Evolutionary conservation across 2,797 vertebrate species (phyloP).

Genomic region (Chanos chanos): DNA sequence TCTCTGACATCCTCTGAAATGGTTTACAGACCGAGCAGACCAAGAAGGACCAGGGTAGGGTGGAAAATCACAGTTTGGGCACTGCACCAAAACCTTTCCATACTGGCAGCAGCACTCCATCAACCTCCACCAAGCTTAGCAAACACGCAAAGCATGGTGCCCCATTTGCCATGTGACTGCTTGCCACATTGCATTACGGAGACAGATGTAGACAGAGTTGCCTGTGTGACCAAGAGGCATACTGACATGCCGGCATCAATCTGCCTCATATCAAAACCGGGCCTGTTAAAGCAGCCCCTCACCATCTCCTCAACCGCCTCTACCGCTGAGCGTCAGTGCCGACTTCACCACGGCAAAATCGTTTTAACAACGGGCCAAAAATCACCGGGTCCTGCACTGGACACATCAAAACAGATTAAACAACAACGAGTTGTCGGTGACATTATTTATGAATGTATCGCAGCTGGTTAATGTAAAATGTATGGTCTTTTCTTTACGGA

Average conservation of each 20-base stretch:
- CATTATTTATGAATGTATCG: no score
- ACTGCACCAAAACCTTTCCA: not conserved
- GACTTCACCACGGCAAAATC: no score
- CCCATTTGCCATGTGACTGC: not conserved
- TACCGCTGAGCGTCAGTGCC: no score
- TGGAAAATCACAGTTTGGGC: no score
- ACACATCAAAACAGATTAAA: no score
- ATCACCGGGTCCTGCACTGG: no score
- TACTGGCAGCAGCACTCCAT: not conserved
- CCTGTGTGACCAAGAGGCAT: not conserved
- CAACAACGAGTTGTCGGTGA: no score
- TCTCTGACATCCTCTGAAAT: not conserved
- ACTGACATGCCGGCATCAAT: conserved; percentile 11
- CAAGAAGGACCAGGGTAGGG: no score
- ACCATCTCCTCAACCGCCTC: not conserved
- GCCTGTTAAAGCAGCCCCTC: no score
- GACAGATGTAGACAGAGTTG: not conserved
- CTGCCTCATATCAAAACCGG: conserved; percentile 11
- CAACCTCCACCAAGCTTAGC: not conserved
- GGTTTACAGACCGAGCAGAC: conserved; percentile 7
- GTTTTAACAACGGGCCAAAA: no score
- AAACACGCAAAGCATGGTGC: not conserved
- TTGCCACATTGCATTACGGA: conserved; percentile 15
- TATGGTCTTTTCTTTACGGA: no score
- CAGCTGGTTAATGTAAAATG: no score